Evolutionary conservation across 1,140 invertebrate genomes (phyloP).

Genomic region (Plectrocnemia conspersa): DNA sequence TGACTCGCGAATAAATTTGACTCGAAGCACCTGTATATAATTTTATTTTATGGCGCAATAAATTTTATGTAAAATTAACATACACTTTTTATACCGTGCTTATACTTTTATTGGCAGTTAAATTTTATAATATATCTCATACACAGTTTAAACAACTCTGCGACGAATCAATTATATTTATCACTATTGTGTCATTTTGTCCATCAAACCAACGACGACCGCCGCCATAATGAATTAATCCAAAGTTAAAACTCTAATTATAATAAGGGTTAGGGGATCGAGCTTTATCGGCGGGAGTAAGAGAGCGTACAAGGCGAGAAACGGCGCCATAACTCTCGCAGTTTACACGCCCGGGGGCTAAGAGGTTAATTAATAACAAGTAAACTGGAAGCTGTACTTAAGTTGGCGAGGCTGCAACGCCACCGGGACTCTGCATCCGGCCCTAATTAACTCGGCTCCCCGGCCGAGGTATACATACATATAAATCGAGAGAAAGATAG

Average conservation of each 20-base stretch:
- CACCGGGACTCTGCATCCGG: slow-evolving; percentile 25
- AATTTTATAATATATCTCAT: too few relatives aligned
- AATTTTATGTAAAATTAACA: too few relatives aligned
- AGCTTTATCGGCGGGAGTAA: background rate
- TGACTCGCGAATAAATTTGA: too few relatives aligned
- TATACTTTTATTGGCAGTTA: too few relatives aligned
- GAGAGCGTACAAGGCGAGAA: background rate
- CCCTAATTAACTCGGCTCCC: slow-evolving; percentile 30
- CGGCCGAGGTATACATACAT: too few relatives aligned
- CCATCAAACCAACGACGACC: background rate
- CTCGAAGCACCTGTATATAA: too few relatives aligned
- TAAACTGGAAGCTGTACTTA: slow-evolving; percentile 25
- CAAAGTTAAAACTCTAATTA: background rate
- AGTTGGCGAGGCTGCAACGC: slow-evolving; percentile 14
- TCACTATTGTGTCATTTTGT: background rate
- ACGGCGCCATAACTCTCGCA: slow-evolving; percentile 15
- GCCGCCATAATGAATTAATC: background rate
- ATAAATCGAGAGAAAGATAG: too few relatives aligned
- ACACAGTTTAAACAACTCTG: too few relatives aligned
- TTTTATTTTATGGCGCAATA: too few relatives aligned
- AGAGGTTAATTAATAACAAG: slow-evolving; percentile 33
- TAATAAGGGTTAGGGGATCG: background rate
- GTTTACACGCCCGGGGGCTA: slow-evolving; percentile 21
- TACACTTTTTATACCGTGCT: too few relatives aligned
- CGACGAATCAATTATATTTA: slow-evolving; percentile 3